phyloP scores from a whole-genome alignment of 1,140 invertebrate genomes.

The Drosophila novamexicana region DNA sequence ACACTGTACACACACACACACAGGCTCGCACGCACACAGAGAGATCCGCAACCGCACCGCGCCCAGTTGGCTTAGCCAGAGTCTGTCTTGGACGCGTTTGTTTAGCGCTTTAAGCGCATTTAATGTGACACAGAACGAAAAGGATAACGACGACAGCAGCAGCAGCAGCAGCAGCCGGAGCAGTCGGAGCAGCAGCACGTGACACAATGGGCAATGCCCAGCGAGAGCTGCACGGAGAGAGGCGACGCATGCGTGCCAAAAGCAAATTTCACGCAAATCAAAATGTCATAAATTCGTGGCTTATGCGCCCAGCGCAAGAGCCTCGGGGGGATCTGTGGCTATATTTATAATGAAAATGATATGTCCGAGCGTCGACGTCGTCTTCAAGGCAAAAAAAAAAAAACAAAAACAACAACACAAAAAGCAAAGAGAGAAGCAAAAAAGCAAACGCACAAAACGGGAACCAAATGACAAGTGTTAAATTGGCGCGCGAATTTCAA shows the following conservation, averaged over 20 bases:
- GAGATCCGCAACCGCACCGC: background rate
- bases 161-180: conserved; percentile 22
- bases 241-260: conserved; percentile 83
- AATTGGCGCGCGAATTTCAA: conserved; percentile 79
- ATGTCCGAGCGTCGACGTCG: conserved; percentile 59
- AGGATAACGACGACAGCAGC: conserved; percentile 79
- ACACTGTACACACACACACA: conserved; percentile 8
- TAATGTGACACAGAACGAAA: conserved; percentile 83
- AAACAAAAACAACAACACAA: background rate
- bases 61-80: conserved; percentile 23
- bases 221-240: conserved; percentile 19
- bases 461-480: conserved; percentile 75
- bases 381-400: background rate
- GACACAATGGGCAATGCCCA: conserved; percentile 61
- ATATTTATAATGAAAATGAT: conserved; percentile 83
- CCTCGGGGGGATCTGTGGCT: conserved; percentile 32
- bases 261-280: conserved; percentile 84
- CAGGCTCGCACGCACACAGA: no score
- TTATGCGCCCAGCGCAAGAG: conserved; percentile 54
- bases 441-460: conserved; percentile 33
- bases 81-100: conserved; percentile 62
- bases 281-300: conserved; percentile 84
- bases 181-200: conserved; percentile 64
- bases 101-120: conserved; percentile 83
- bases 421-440: conserved; percentile 6